These are phyloP conservation scores for Heterocephalus glaber DNA, from an alignment of 2,113 vertebrate species.

Conservation along the genomic window DNA sequence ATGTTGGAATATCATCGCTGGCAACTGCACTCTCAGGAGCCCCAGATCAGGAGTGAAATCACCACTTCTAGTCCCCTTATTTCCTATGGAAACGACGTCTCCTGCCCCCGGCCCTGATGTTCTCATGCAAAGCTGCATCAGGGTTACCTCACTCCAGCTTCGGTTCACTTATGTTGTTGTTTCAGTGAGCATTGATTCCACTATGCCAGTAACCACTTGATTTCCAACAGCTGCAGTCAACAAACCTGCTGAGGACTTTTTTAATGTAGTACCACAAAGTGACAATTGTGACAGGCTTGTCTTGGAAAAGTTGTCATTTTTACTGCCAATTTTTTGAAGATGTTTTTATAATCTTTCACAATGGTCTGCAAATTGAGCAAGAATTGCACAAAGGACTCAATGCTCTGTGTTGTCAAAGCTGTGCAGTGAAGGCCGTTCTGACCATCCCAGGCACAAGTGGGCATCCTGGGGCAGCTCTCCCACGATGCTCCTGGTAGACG, in stretches of 20 bases:
- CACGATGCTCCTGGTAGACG: background rate
- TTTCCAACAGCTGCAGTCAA: constrained; percentile 82
- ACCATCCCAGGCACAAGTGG: constrained; percentile 58
- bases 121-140: constrained; percentile 17
- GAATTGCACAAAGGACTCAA: constrained; percentile 75
- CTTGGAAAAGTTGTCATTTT: constrained; percentile 86
- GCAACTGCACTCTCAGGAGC: constrained; percentile 72
- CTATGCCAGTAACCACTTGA: constrained; percentile 74
- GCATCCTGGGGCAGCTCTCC: background rate
- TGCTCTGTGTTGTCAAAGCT: constrained; percentile 66
- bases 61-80: constrained; percentile 83
- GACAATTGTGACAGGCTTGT: constrained; percentile 85
- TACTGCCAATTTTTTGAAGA: constrained; percentile 88
- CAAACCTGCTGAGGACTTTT: constrained; percentile 85
- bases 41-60: constrained; percentile 73
- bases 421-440: background rate
- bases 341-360: constrained; percentile 87
- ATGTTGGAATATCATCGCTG: background rate
- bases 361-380: constrained; percentile 78
- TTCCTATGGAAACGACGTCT: constrained; percentile 88
- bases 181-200: constrained; percentile 77
- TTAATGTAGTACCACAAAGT: constrained; percentile 81
- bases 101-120: constrained; percentile 33
- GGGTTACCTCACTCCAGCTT: background rate
- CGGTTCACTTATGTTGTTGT: constrained; percentile 69